A percentile compares a stretch with the other conserved stretches of the same genome.
Evolutionary conservation across 2,888 invertebrate genomes (phyloP).

Genomic region (Apodemia mormo): DNA sequence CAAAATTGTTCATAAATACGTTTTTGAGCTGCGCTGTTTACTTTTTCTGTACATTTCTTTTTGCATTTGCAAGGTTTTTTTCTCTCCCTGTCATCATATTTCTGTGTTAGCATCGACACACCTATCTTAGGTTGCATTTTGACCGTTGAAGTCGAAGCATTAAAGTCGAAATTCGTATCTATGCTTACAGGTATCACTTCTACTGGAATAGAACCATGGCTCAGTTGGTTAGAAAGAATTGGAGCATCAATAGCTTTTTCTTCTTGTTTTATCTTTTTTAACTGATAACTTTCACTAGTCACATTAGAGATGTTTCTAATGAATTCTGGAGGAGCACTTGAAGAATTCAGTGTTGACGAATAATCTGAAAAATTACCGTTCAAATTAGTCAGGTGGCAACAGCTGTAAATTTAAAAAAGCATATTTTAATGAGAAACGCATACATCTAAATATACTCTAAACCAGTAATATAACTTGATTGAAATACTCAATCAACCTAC

Average conservation of each 20-base stretch:
- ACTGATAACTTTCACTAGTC: neutral
- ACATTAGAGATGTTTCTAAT: neutral
- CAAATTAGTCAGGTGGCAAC: no score
- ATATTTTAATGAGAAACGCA: neutral
- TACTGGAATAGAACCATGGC: slow-evolving; percentile 7
- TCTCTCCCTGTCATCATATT: slow-evolving; percentile 2
- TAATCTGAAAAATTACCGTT: neutral
- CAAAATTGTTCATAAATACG: slow-evolving; percentile 13
- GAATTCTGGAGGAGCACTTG: neutral
- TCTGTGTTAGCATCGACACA: neutral
- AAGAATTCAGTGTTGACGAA: neutral
- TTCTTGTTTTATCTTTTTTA: neutral
- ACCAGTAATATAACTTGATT: no score
- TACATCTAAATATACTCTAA: neutral
- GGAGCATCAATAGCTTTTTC: neutral
- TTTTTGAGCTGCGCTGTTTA: slow-evolving; percentile 2
- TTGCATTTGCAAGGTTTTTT: slow-evolving; percentile 16
- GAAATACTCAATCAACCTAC: neutral
- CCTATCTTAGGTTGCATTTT: neutral
- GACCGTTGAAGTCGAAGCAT: slow-evolving; percentile 1
- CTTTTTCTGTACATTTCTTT: slow-evolving; percentile 12
- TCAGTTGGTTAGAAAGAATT: neutral
- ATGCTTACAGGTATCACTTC: neutral
- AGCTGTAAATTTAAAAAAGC: neutral
- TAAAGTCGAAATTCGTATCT: neutral